phyloP scores from a whole-genome alignment of 2,113 vertebrate species.

The Myanophis thanlyinensis region DNA sequence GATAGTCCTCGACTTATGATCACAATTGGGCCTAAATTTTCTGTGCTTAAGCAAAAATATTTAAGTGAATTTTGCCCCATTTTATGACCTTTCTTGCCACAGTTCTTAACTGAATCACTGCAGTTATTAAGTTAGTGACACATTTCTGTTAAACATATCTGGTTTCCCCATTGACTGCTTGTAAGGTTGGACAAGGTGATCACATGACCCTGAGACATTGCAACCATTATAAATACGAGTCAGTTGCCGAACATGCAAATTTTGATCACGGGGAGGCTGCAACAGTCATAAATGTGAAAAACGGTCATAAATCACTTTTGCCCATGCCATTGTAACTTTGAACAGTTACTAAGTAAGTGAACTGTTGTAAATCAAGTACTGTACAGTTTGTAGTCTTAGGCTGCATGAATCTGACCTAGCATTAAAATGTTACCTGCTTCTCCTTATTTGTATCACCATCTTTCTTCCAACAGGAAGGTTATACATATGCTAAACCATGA shows the following conservation, averaged over 20 bases:
- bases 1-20: background rate
- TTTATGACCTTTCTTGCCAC: slow-evolving; percentile 46
- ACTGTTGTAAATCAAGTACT: background rate
- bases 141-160: slow-evolving; percentile 43
- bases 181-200: background rate
- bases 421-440: slow-evolving; percentile 40
- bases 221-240: background rate
- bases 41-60: background rate
- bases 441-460: background rate
- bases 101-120: background rate
- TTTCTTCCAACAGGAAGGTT: background rate
- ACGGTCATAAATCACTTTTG: background rate
- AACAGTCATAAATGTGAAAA: background rate
- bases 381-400: slow-evolving; percentile 52
- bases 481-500: background rate
- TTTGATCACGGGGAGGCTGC: background rate
- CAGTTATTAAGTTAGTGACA: background rate
- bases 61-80: background rate
- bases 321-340: background rate
- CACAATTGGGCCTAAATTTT: background rate
- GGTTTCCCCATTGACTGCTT: background rate
- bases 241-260: background rate
- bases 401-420: slow-evolving; percentile 48
- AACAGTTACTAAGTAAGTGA: background rate
- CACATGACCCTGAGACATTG: background rate